Percentiles rank a stretch among this genome's conserved stretches.
Evolutionary conservation across 2,797 vertebrate genomes (phyloP).

Genomic region (Acipenser oxyrinchus): DNA sequence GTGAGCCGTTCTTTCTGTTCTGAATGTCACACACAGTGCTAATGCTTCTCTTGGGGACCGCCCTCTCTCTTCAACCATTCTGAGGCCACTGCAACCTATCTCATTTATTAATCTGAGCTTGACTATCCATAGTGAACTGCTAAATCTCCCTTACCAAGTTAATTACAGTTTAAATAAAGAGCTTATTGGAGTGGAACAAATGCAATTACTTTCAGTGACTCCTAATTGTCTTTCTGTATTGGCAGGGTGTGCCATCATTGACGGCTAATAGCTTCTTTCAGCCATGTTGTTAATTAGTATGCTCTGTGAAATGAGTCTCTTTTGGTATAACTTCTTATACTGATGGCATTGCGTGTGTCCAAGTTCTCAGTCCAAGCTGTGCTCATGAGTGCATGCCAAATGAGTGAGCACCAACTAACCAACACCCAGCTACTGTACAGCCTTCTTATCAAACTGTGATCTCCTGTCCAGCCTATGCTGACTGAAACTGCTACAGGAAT

Average conservation of each 20-base stretch:
- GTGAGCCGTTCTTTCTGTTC: background rate
- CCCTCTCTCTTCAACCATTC: too few relatives aligned
- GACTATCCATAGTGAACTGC: conserved; percentile 19
- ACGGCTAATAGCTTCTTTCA: conserved; percentile 27
- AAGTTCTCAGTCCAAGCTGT: too few relatives aligned
- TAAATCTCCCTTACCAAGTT: conserved; percentile 17
- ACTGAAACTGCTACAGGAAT: too few relatives aligned
- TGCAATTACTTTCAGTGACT: conserved; percentile 30
- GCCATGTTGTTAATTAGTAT: conserved; percentile 26
- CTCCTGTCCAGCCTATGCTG: too few relatives aligned
- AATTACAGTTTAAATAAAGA: conserved; percentile 32
- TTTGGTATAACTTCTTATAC: background rate
- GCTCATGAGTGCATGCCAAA: too few relatives aligned
- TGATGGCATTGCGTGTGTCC: too few relatives aligned
- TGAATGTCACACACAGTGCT: background rate
- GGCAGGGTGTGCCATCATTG: conserved; percentile 29
- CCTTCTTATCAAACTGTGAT: too few relatives aligned
- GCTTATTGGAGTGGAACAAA: conserved; percentile 29
- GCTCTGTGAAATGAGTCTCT: conserved; percentile 3
- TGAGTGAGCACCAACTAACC: too few relatives aligned
- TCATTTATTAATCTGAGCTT: conserved; percentile 15
- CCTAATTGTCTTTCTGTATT: conserved; percentile 30
- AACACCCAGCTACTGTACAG: too few relatives aligned
- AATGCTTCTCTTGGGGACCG: background rate
- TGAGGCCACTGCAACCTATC: background rate